Evolutionary conservation across 2,888 invertebrate species (phyloP).

Genomic region (Oligia strigilis): DNA sequence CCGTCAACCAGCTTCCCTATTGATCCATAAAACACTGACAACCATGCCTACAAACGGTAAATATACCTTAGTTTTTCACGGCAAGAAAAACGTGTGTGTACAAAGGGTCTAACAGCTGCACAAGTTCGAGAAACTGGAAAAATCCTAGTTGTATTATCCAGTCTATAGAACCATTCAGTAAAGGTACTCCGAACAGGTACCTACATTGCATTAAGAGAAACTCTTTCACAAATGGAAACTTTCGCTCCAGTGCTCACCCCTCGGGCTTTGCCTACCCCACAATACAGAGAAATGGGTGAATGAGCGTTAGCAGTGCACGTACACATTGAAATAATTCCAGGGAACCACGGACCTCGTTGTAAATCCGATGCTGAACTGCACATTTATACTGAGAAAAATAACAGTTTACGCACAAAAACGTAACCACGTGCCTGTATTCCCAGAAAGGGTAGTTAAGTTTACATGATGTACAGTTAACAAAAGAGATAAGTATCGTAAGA

Average conservation of each 20-base stretch:
- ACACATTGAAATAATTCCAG: slow-evolving; percentile 30
- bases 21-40: neutral
- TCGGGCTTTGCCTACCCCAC: slow-evolving; percentile 42
- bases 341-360: slow-evolving; percentile 11
- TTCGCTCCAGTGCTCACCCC: slow-evolving; percentile 56
- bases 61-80: neutral
- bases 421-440: neutral
- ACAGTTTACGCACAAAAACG: neutral
- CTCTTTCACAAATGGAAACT: slow-evolving; percentile 62
- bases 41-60: neutral
- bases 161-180: slow-evolving; percentile 19
- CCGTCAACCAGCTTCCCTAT: neutral
- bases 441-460: neutral
- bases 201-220: slow-evolving; percentile 50
- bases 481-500: no score
- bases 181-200: slow-evolving; percentile 19
- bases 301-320: slow-evolving; percentile 27
- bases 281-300: slow-evolving; percentile 43
- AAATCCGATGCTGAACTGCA: neutral
- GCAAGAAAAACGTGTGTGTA: neutral
- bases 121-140: neutral
- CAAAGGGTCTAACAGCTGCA: neutral
- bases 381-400: neutral
- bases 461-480: neutral
- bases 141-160: neutral